phyloP scores from a whole-genome alignment of 1,140 invertebrate species.

The Bombus pyrosoma region DNA sequence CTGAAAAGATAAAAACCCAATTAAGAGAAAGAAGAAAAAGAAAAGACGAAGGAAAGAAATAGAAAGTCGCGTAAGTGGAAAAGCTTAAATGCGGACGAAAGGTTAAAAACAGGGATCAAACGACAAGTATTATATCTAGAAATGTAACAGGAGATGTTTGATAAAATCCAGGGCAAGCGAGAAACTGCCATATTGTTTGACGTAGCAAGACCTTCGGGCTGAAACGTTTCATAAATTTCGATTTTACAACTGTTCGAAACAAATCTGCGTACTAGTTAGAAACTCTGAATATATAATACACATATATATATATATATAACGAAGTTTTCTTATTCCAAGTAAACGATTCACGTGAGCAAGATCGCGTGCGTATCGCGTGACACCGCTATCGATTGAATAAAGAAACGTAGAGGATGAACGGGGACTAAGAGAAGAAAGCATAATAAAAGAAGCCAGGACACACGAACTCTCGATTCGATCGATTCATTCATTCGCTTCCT shows the following conservation, averaged over 20 bases:
- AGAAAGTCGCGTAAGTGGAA: background rate
- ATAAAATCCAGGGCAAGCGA: background rate
- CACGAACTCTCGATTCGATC: constrained; percentile 28
- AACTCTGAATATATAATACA: background rate
- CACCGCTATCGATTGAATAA: constrained; percentile 21
- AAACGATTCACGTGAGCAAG: constrained; percentile 22
- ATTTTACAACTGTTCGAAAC: constrained; percentile 39
- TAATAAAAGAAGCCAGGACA: constrained; percentile 33
- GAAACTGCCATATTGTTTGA: constrained; percentile 28
- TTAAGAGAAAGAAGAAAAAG: fast-evolving
- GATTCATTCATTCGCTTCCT: constrained; percentile 24
- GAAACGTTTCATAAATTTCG: constrained; percentile 2
- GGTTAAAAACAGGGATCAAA: constrained; percentile 43
- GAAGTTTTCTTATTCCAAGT: constrained; percentile 19
- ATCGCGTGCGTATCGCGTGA: constrained; percentile 41
- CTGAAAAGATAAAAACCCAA: background rate
- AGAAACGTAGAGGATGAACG: constrained; percentile 14
- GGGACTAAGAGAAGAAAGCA: background rate
- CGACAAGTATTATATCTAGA: constrained; percentile 28
- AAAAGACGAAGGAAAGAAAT: too few species aligned
- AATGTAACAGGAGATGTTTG: constrained; percentile 9
- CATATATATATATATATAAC: background rate
- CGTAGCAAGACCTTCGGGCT: background rate
- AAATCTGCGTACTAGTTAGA: constrained; percentile 24
- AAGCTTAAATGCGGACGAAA: constrained; percentile 31